Evolutionary conservation across 2,797 vertebrate species (phyloP).

Genomic region (Sebastes trivittatus): DNA sequence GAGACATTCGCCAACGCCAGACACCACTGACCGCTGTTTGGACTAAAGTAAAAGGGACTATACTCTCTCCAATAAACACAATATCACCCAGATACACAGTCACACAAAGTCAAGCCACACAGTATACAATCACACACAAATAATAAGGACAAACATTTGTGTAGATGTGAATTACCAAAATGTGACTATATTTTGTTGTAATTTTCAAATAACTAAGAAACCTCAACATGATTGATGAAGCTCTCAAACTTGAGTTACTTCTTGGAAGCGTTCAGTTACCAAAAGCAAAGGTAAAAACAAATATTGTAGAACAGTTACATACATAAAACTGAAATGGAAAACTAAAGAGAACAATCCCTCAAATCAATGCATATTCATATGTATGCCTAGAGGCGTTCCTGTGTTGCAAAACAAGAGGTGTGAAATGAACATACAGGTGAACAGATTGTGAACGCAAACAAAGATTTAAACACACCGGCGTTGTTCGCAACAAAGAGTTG

Average conservation of each 20-base stretch:
- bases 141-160: background rate
- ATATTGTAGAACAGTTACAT: background rate
- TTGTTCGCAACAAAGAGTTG: constrained; percentile 29
- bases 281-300: background rate
- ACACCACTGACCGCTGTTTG: constrained; percentile 63
- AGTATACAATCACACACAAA: background rate
- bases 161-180: background rate
- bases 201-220: background rate
- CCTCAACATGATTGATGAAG: background rate
- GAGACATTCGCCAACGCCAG: constrained; percentile 59
- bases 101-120: background rate
- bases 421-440: constrained; percentile 64
- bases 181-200: background rate
- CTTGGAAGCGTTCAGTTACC: background rate
- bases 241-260: background rate
- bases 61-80: constrained; percentile 33
- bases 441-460: constrained; percentile 54
- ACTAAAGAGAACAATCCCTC: background rate
- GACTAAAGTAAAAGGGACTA: constrained; percentile 42
- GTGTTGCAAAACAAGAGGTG: constrained; percentile 48
- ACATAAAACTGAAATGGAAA: background rate
- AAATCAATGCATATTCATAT: constrained; percentile 28
- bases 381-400: background rate
- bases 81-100: constrained; percentile 9
- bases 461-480: constrained; percentile 29